Percentiles rank a stretch among this genome's conserved stretches.
Conservation (phyloP, 2,888 invertebrate species). For the Campoletis raptor region DNA sequence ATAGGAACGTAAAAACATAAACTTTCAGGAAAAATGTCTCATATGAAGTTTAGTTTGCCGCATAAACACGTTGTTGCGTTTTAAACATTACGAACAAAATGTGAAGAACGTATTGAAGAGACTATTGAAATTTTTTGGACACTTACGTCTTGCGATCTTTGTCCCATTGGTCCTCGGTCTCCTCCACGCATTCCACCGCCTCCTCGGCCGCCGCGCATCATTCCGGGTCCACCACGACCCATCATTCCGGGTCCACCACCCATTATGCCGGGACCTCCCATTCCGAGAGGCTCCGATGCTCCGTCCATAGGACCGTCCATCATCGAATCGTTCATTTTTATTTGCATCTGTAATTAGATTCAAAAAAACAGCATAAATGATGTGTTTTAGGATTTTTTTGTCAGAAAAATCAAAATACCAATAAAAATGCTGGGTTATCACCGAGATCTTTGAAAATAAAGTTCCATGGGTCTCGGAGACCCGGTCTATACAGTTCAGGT, state of each 20-base stretch:
- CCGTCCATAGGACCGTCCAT: conserved; percentile 73
- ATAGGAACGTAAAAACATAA: too few relatives aligned
- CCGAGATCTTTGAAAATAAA: not conserved
- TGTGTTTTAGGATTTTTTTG: not conserved
- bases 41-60: too few relatives aligned
- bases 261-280: conserved; percentile 60
- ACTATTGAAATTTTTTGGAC: not conserved
- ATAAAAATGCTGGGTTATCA: not conserved
- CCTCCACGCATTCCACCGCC: conserved; percentile 77
- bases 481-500: not conserved
- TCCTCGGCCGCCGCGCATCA: conserved; percentile 66
- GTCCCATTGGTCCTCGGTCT: conserved; percentile 77
- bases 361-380: not conserved
- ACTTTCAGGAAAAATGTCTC: too few relatives aligned
- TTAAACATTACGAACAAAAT: too few relatives aligned
- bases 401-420: not conserved
- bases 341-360: conserved; percentile 69
- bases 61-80: too few relatives aligned
- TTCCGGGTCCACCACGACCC: conserved; percentile 47
- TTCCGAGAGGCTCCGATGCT: conserved; percentile 2
- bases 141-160: conserved; percentile 82
- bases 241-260: conserved; percentile 63
- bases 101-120: too few relatives aligned
- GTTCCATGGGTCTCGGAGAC: not conserved
- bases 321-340: conserved; percentile 82